Conservation (phyloP, 2,797 vertebrate genomes). For the Mastacembelus armatus region DNA sequence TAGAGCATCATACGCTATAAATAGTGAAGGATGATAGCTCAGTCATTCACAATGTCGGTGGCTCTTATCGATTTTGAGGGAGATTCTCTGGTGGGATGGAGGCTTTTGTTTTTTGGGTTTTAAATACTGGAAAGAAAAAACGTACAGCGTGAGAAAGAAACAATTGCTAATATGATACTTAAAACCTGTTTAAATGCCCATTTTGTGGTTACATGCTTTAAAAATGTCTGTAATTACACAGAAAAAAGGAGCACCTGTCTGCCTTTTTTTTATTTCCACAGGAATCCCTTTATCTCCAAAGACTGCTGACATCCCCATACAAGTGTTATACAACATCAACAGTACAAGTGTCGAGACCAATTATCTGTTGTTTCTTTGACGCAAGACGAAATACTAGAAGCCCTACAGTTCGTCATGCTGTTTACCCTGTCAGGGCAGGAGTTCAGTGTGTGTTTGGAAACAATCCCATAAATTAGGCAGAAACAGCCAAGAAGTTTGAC, state of each 20-base stretch:
- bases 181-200: conserved; percentile 17
- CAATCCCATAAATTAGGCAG: conserved; percentile 75
- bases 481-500: conserved; percentile 67
- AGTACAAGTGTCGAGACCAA: conserved; percentile 63
- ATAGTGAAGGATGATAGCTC: conserved; percentile 83
- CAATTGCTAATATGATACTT: conserved; percentile 6
- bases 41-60: conserved; percentile 79
- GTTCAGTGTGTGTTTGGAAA: conserved; percentile 75
- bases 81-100: conserved; percentile 67
- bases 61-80: conserved; percentile 81
- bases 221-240: conserved; percentile 54
- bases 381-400: conserved; percentile 56
- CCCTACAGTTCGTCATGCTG: conserved; percentile 49
- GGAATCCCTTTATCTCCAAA: conserved; percentile 60
- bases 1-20: conserved; percentile 84
- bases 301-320: conserved; percentile 56
- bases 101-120: conserved; percentile 56
- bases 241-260: conserved; percentile 16
- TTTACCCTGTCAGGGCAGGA: conserved; percentile 79
- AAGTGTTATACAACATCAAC: conserved; percentile 58
- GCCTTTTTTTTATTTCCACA: conserved; percentile 57
- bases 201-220: conserved; percentile 19
- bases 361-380: conserved; percentile 71
- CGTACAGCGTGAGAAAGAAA: conserved; percentile 3
- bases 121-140: conserved; percentile 39